These are phyloP conservation scores for Steinernema hermaphroditum DNA, from an alignment of 2,888 invertebrate species.

Conservation along the genomic window DNA sequence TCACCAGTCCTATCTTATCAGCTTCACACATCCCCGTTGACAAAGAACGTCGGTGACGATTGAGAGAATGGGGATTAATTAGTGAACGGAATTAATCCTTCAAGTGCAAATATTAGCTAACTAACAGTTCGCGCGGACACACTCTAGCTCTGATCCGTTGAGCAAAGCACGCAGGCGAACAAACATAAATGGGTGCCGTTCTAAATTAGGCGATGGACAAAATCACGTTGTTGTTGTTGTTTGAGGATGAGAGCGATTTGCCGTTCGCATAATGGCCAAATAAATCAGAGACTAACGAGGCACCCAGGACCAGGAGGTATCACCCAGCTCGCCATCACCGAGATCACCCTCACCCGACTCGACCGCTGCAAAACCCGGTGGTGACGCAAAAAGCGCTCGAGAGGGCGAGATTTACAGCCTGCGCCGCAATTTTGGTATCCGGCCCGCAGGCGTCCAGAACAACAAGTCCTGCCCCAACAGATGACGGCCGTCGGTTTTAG, in stretches of 20 bases:
- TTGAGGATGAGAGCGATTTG: too few species aligned
- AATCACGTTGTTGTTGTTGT: too few species aligned
- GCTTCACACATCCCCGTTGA: neutral
- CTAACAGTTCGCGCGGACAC: too few species aligned
- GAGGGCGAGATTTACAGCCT: conserved; percentile 8
- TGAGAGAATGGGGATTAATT: neutral
- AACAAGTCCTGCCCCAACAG: neutral
- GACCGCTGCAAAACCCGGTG: neutral
- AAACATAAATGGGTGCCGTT: too few species aligned
- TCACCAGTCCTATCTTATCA: neutral
- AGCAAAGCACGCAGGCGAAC: too few species aligned
- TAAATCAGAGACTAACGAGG: neutral
- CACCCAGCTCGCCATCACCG: conserved; percentile 13
- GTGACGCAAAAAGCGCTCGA: conserved; percentile 25
- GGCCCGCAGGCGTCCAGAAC: neutral
- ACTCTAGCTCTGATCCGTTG: too few species aligned
- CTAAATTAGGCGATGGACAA: too few species aligned
- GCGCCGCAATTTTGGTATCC: conserved; percentile 16
- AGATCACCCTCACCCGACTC: neutral
- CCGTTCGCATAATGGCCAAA: too few species aligned
- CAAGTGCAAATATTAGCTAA: too few species aligned
- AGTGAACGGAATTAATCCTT: neutral
- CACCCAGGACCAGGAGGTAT: too few species aligned
- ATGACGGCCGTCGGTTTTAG: neutral
- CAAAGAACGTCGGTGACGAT: neutral